phyloP scores from a whole-genome alignment of 2,113 vertebrate genomes.

The Mirounga angustirostris region DNA sequence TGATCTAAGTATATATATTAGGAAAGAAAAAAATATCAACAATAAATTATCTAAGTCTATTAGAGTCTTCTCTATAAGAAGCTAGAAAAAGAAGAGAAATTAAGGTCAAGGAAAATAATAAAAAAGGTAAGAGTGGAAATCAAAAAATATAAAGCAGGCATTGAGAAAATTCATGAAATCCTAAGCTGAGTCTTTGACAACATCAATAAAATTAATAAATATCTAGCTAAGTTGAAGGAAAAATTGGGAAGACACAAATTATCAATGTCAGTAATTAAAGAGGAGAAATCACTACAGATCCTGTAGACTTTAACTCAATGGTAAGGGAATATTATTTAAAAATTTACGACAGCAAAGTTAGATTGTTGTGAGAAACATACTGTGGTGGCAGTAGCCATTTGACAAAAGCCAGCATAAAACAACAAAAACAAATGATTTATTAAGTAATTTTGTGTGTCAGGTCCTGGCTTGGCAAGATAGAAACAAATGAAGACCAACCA shows the following conservation, averaged over 20 bases:
- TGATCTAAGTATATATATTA: neutral
- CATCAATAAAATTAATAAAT: neutral
- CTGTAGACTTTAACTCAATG: neutral
- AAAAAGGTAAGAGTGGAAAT: neutral
- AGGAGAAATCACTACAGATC: neutral
- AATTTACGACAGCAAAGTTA: neutral
- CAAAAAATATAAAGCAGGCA: neutral
- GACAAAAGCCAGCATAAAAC: neutral
- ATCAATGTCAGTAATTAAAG: neutral
- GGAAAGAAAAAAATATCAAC: neutral
- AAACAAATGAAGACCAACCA: constrained; percentile 15
- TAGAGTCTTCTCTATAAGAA: neutral
- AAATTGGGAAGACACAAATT: neutral
- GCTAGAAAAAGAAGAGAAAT: neutral
- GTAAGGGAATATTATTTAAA: neutral
- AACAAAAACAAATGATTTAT: neutral
- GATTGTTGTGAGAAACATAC: neutral
- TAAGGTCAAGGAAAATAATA: neutral
- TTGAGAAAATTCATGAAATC: neutral
- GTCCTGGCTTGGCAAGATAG: neutral
- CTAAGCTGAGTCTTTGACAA: neutral
- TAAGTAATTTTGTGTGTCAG: neutral
- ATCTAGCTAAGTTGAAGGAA: neutral
- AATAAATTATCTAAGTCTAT: neutral
- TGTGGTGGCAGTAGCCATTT: neutral